Evolutionary conservation across 1,140 invertebrate species (phyloP).

Genomic region (Melanaphis sacchari): DNA sequence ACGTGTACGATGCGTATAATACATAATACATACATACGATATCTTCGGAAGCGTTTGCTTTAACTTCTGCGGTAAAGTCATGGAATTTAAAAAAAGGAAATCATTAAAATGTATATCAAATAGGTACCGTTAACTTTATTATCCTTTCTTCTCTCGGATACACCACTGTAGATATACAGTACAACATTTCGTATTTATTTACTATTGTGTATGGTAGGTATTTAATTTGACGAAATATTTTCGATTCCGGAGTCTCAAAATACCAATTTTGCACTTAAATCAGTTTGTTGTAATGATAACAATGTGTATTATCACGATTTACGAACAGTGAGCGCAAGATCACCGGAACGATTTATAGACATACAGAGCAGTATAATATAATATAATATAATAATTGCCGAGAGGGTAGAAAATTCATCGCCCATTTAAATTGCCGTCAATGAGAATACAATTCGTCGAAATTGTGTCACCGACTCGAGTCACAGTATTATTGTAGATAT

Average conservation of each 20-base stretch:
- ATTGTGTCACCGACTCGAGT: neutral
- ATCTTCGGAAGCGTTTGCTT: neutral
- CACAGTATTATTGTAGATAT: neutral
- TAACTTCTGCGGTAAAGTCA: neutral
- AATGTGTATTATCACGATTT: neutral
- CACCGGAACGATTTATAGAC: neutral
- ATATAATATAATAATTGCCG: neutral
- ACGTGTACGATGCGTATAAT: too few species aligned
- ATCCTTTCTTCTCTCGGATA: neutral
- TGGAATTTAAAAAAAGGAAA: neutral
- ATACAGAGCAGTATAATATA: neutral
- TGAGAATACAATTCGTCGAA: conserved; percentile 27
- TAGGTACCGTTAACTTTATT: neutral
- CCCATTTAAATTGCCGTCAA: neutral
- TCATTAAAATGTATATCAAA: neutral
- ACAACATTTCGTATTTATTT: neutral
- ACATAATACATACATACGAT: too few species aligned
- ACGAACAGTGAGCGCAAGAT: neutral
- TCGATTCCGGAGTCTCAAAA: neutral
- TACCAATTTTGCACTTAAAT: neutral
- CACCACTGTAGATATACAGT: neutral
- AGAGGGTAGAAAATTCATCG: conserved; percentile 1
- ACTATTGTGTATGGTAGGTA: too few species aligned
- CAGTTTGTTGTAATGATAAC: neutral
- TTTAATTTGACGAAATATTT: neutral